phyloP scores from a whole-genome alignment of 1,140 invertebrate genomes.

The Reticulitermes speratus region DNA sequence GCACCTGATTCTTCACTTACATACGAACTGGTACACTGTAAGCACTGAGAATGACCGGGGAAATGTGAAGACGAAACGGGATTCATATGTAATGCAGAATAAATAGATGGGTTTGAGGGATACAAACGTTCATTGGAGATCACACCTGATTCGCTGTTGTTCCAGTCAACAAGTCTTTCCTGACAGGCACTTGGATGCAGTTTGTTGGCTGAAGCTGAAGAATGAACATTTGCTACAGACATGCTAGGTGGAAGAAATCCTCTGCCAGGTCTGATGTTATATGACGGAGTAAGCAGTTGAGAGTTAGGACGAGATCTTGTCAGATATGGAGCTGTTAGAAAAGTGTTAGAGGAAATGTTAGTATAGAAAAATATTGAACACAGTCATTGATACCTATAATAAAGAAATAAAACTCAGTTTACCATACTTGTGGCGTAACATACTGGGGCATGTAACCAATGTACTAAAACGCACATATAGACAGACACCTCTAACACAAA shows the following conservation, averaged over 20 bases:
- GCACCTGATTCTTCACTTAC: neutral
- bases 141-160: slow-evolving; percentile 21
- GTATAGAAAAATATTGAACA: slow-evolving; percentile 5
- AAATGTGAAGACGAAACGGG: neutral
- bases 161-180: slow-evolving; percentile 31
- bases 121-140: neutral
- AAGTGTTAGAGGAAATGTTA: slow-evolving; percentile 25
- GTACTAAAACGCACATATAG: too few species aligned
- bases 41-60: neutral
- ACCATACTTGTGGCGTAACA: too few species aligned
- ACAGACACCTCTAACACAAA: too few species aligned
- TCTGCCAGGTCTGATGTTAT: neutral
- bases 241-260: neutral
- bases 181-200: neutral
- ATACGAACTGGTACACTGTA: neutral
- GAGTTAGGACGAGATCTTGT: slow-evolving; percentile 26
- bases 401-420: too few species aligned
- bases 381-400: neutral
- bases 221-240: slow-evolving; percentile 18
- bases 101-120: neutral
- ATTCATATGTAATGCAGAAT: neutral
- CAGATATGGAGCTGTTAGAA: slow-evolving; percentile 23
- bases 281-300: slow-evolving; percentile 2
- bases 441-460: too few species aligned
- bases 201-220: slow-evolving; percentile 4